Base-by-base conservation (phyloP, 2,113 vertebrate genomes). In the Seriola dumerili region DNA sequence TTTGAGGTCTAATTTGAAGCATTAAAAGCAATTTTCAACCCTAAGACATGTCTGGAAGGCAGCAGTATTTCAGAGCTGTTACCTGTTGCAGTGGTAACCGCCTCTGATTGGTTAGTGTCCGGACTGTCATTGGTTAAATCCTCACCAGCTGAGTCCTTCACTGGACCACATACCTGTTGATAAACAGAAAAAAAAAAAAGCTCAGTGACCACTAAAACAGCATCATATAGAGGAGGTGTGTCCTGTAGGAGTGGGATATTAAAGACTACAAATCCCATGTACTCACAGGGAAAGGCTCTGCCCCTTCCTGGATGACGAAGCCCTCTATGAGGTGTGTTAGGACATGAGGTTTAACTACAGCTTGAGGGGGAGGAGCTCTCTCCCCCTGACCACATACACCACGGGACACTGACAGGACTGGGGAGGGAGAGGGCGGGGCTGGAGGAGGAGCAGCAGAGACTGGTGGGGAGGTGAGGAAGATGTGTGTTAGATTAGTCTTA, bases 321-420 rank as follows among this genome's bases (percentile, higher is more conserved):
- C 98, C 98, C 87, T 99, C 98, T 1, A 99, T 99, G 84, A 99
- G 96, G 85, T 99, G 98, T 0, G 98, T 99, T n/a, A 99, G 97
- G 86, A 99, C 98, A 82, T 97, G 97, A 0, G 98, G 98, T 89
- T 99, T 99, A 57, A 99, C 98, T 0, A 99, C 99, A 71, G 98
- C 98, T 87, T 99, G 98, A 6, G 98, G 98, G 1, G 94, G 92
- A 13, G 97, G 97, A 40, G 86, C 97, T 95, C 91, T 96, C 93
- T 93, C 97, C 78, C 67, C 95, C 92, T 80, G 96, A 66, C 91
- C 94, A 3, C 85, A 83, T 42, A 76, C 87, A 14, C 87, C 89
- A 4, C 92, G 90, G 2, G 93, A 94, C 61, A 93, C 88, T 0
- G 92, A 65, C 57, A 94, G 54, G 44, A 91, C 88, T 0, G 88